A percentile compares a stretch with the other conserved stretches of the same genome.
Conservation (phyloP, 2,797 vertebrate genomes). For the Gouania willdenowi region DNA sequence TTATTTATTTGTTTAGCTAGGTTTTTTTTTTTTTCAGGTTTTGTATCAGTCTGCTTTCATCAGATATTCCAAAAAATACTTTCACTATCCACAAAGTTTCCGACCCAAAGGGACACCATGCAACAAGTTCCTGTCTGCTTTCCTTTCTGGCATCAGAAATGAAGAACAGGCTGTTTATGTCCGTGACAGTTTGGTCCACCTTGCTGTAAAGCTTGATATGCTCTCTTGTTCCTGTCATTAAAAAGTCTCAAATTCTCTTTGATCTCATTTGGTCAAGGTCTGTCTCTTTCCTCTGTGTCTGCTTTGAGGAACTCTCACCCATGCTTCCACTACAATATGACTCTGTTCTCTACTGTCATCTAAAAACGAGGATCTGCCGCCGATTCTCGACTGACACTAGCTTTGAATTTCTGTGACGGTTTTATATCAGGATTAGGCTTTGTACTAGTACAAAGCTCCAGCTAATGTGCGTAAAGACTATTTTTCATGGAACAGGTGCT, state of each 20-base stretch:
- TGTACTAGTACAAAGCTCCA: slow-evolving; percentile 39
- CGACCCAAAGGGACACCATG: slow-evolving; percentile 23
- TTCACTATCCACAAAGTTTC: slow-evolving; percentile 10
- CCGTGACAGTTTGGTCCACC: slow-evolving; percentile 41
- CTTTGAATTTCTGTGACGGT: slow-evolving; percentile 45
- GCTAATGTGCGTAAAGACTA: slow-evolving; percentile 2
- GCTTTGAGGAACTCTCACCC: slow-evolving; percentile 21
- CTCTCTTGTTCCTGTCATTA: slow-evolving; percentile 34
- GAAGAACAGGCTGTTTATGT: slow-evolving; percentile 27
- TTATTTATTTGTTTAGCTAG: slow-evolving; percentile 37
- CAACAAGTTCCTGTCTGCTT: slow-evolving; percentile 19
- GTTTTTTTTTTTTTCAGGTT: slow-evolving; percentile 7
- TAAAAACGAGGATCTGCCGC: slow-evolving; percentile 26
- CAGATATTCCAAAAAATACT: slow-evolving; percentile 5
- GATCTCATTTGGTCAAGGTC: slow-evolving; percentile 61
- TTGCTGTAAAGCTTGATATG: slow-evolving; percentile 30
- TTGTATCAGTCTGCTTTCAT: too few species aligned
- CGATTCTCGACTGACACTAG: slow-evolving; percentile 16
- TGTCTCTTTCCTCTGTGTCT: slow-evolving; percentile 21
- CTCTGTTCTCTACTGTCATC: slow-evolving; percentile 19
- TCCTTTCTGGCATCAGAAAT: slow-evolving; percentile 34
- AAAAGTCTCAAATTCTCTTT: slow-evolving; percentile 47
- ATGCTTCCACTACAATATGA: slow-evolving; percentile 39
- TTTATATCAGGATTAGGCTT: slow-evolving; percentile 47
- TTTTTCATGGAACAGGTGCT: slow-evolving; percentile 67